A percentile compares a stretch with the other conserved stretches of the same genome.
phyloP scores from a whole-genome alignment of 1,140 invertebrate genomes.

The Steinernema feltiae region DNA sequence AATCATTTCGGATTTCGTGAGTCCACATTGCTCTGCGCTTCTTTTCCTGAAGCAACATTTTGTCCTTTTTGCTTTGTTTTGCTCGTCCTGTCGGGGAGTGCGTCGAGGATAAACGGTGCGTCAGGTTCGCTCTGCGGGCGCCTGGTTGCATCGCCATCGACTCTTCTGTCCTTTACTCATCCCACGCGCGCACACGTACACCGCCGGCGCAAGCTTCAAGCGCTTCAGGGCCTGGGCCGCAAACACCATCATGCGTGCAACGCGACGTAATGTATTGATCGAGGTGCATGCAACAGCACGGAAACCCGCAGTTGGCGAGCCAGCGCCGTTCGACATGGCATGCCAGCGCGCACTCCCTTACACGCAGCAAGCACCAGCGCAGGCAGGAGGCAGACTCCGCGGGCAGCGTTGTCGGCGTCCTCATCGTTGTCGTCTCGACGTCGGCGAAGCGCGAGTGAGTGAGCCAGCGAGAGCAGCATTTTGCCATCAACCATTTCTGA shows the following conservation, averaged over 20 bases:
- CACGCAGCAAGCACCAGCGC: not conserved
- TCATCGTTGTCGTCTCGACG: not conserved
- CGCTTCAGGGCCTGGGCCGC: not conserved
- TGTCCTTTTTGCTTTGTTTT: not conserved
- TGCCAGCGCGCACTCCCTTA: not conserved
- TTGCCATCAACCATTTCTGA: slow-evolving; percentile 1
- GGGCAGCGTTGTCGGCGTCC: not conserved
- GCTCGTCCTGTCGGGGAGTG: not conserved
- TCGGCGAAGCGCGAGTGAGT: not conserved
- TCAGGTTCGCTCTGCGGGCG: not conserved
- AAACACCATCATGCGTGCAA: not conserved
- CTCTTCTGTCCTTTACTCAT: not conserved
- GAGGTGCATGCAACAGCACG: not conserved
- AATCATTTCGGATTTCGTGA: not conserved
- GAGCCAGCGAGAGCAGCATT: slow-evolving; percentile 8
- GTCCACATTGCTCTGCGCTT: not conserved
- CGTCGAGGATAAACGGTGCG: not conserved
- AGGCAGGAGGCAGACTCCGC: slow-evolving; percentile 7
- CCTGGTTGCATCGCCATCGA: not conserved
- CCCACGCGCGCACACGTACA: not conserved
- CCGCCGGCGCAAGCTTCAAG: not conserved
- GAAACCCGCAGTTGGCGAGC: not conserved
- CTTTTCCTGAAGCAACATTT: not conserved
- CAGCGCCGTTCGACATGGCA: not conserved
- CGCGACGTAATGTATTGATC: not conserved